Evolutionary conservation across 2,888 invertebrate genomes (phyloP).

Genomic region (Anticlea derivata): DNA sequence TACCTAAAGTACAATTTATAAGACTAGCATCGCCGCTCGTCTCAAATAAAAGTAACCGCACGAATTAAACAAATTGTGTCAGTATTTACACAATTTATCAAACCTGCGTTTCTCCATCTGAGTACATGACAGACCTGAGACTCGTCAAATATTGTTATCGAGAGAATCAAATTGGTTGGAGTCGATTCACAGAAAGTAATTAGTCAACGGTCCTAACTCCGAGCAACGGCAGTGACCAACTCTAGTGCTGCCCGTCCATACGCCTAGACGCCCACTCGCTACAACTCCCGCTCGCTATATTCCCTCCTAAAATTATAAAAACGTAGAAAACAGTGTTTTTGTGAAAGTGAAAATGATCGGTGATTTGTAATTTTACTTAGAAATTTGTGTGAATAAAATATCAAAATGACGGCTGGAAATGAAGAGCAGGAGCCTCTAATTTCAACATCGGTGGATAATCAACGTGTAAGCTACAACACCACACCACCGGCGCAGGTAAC

Average conservation of each 20-base stretch:
- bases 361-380: conserved; percentile 35
- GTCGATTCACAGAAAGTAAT: conserved; percentile 32
- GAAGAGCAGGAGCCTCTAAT: conserved; percentile 81
- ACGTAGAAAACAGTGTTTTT: conserved; percentile 3
- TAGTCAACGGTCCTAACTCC: conserved; percentile 35
- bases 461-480: conserved; percentile 66
- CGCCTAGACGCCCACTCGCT: conserved; percentile 5
- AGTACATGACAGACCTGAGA: conserved; percentile 14
- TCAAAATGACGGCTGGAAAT: conserved; percentile 70
- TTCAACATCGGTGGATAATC: conserved; percentile 71
- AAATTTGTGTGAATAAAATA: conserved; percentile 18
- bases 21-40: neutral
- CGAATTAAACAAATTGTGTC: neutral
- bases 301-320: conserved; percentile 16
- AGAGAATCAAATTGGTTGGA: conserved; percentile 16
- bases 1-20: too few relatives aligned
- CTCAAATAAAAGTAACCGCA: conserved; percentile 5
- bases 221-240: conserved; percentile 17
- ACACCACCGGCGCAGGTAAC: conserved; percentile 62
- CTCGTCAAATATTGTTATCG: conserved; percentile 25
- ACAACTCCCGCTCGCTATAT: conserved; percentile 8
- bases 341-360: conserved; percentile 46
- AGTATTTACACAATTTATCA: conserved; percentile 22
- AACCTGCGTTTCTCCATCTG: conserved; percentile 10
- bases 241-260: neutral